These are phyloP conservation scores for Salpingus planirostris DNA, from an alignment of 2,888 invertebrate species.

Conservation along the genomic window DNA sequence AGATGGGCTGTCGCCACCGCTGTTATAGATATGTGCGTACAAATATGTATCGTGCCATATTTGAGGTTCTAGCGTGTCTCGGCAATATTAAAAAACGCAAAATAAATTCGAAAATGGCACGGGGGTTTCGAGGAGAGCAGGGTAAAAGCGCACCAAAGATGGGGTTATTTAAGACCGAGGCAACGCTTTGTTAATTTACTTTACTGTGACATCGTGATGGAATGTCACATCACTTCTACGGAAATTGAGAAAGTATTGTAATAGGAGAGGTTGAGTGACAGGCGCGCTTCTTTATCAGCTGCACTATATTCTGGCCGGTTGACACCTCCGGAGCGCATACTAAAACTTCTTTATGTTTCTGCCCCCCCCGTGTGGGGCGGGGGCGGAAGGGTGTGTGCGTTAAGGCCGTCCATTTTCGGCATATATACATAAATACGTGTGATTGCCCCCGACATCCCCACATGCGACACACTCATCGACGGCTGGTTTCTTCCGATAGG, in stretches of 20 bases:
- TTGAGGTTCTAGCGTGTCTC: too few relatives aligned
- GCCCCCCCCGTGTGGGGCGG: constrained; percentile 18
- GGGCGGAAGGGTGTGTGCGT: neutral
- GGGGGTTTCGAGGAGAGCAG: constrained; percentile 11
- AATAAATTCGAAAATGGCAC: constrained; percentile 16
- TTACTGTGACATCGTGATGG: constrained; percentile 39
- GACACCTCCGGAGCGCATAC: constrained; percentile 34
- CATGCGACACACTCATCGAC: constrained; percentile 22
- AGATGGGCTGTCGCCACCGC: too few relatives aligned
- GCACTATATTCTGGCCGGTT: constrained; percentile 36
- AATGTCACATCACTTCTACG: constrained; percentile 41
- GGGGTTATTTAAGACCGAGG: constrained; percentile 38
- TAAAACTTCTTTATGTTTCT: constrained; percentile 33
- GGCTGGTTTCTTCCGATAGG: constrained; percentile 29
- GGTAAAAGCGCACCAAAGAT: constrained; percentile 26
- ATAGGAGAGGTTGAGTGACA: constrained; percentile 40
- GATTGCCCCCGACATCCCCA: constrained; percentile 16
- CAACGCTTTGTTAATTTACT: constrained; percentile 43
- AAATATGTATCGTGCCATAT: too few relatives aligned
- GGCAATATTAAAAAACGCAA: constrained; percentile 11
- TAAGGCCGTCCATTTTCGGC: too few relatives aligned
- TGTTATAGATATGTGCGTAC: too few relatives aligned
- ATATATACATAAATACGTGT: constrained; percentile 11
- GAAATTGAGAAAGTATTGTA: constrained; percentile 43
- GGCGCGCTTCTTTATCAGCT: constrained; percentile 41